phyloP scores from a whole-genome alignment of 2,797 vertebrate genomes.

The Cossypha niveicapilla region DNA sequence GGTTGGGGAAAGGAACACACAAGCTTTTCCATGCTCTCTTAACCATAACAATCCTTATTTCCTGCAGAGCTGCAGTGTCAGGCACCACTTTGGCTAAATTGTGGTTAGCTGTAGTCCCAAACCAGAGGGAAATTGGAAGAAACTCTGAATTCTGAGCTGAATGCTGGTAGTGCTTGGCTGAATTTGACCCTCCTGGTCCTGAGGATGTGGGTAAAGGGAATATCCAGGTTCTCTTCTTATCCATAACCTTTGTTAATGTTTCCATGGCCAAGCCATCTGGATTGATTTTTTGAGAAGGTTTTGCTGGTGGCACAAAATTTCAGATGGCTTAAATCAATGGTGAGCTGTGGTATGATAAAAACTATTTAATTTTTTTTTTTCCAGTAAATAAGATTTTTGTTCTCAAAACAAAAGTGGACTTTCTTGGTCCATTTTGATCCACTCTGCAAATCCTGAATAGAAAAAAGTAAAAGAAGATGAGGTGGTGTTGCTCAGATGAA shows the following conservation, averaged over 20 bases:
- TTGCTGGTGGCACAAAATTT: neutral
- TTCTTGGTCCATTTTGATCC: neutral
- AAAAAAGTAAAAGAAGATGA: neutral
- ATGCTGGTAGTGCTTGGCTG: neutral
- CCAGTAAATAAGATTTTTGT: neutral
- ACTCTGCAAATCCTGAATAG: neutral
- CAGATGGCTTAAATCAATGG: neutral
- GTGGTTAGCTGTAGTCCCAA: neutral
- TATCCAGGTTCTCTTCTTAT: neutral
- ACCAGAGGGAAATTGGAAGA: neutral
- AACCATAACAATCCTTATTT: slow-evolving; percentile 42
- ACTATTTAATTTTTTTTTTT: neutral
- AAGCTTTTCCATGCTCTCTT: slow-evolving; percentile 44
- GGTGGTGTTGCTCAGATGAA: neutral
- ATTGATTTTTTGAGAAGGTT: neutral
- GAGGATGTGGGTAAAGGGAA: neutral
- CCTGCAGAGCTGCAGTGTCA: slow-evolving; percentile 2
- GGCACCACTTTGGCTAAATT: neutral
- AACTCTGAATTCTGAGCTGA: neutral
- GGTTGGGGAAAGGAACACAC: slow-evolving; percentile 51
- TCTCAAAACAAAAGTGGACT: neutral
- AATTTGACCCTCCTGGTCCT: neutral
- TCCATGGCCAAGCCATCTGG: neutral
- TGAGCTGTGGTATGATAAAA: neutral
- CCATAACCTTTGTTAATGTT: neutral